phyloP scores from a whole-genome alignment of 2,113 vertebrate species.

The Prinia subflava region DNA sequence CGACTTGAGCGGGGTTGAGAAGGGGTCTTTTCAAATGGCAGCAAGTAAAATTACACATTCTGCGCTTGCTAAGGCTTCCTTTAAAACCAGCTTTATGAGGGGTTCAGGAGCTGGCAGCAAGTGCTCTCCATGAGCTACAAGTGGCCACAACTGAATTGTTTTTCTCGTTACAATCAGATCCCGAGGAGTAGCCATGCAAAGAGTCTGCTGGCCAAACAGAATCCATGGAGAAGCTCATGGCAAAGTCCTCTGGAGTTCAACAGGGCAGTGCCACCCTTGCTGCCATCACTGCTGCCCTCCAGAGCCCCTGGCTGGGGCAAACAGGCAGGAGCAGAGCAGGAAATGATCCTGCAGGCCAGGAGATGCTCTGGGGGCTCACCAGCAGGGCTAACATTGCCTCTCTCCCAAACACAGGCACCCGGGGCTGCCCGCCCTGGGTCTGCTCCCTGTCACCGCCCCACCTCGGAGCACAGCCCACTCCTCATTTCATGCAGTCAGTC shows the following conservation, averaged over 20 bases:
- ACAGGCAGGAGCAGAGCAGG: not conserved
- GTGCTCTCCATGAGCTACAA: not conserved
- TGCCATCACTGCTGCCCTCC: not conserved
- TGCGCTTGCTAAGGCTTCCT: not conserved
- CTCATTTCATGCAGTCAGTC: rapidly evolving
- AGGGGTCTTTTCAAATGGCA: not conserved
- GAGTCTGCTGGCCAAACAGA: not conserved
- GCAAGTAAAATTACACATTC: not conserved
- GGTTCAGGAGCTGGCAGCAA: not conserved
- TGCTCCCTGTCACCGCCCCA: not conserved
- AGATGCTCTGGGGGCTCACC: rapidly evolving
- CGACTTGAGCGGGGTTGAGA: not conserved
- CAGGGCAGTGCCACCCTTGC: rapidly evolving
- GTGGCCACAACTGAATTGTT: not conserved
- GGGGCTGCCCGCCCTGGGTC: rapidly evolving
- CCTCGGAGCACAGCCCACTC: not conserved
- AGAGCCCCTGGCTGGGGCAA: not conserved
- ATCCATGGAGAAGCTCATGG: rapidly evolving
- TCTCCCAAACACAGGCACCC: rapidly evolving
- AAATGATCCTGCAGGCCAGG: not conserved
- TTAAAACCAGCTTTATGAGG: not conserved
- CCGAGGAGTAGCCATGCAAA: rapidly evolving
- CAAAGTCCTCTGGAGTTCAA: rapidly evolving
- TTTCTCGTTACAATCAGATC: not conserved
- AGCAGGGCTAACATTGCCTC: rapidly evolving